Conservation (phyloP, 2,113 vertebrate species). For the Varanus salvator region DNA sequence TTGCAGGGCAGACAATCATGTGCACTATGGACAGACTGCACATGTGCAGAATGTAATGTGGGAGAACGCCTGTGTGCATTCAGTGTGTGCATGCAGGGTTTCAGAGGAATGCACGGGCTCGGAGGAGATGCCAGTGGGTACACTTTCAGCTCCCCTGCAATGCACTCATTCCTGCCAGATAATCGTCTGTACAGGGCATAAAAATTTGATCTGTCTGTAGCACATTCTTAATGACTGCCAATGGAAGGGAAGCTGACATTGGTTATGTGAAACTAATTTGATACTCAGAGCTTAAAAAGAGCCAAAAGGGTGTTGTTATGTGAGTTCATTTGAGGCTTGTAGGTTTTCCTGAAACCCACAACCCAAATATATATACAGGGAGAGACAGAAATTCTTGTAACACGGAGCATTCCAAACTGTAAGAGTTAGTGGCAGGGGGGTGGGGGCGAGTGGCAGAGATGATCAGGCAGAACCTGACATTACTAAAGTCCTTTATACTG, state of each 20-base stretch:
- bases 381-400: background rate
- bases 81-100: background rate
- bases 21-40: background rate
- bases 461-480: background rate
- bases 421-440: background rate
- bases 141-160: too few species aligned
- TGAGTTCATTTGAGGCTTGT: constrained; percentile 1
- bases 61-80: background rate
- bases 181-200: background rate
- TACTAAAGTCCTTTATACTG: background rate
- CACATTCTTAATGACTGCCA: background rate
- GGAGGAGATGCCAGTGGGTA: background rate
- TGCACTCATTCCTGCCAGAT: background rate
- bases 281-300: background rate
- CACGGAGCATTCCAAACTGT: background rate
- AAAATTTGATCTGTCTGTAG: background rate
- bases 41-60: background rate
- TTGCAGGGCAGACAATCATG: background rate
- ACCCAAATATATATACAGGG: background rate
- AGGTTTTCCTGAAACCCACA: background rate
- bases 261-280: background rate
- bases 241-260: background rate
- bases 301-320: background rate
- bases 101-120: background rate
- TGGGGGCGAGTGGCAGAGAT: background rate